Conservation (phyloP, 2,888 invertebrate genomes). For the Elysia crispata region DNA sequence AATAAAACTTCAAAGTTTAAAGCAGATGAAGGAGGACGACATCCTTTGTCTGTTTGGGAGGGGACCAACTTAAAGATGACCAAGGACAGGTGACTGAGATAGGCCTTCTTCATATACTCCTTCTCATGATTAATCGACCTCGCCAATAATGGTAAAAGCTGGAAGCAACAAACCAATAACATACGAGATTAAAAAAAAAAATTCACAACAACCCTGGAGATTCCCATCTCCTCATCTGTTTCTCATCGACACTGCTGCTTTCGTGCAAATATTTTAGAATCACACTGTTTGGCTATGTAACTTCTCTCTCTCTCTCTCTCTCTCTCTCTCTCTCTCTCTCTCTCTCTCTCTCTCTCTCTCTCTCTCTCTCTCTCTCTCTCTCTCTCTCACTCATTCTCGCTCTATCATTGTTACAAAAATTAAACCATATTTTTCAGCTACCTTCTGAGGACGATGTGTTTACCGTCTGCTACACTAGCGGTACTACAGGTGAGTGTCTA, state of each 20-base stretch:
- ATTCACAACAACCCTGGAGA: not conserved
- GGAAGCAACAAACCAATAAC: not conserved
- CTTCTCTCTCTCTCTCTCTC: not conserved
- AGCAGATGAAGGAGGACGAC: no score
- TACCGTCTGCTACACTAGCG: constrained; percentile 97
- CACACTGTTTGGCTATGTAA: no score
- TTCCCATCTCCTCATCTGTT: not conserved
- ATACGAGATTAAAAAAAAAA: not conserved
- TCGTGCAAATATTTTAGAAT: no score
- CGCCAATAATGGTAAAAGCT: not conserved
- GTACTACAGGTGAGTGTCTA: constrained; percentile 79
- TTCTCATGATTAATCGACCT: not conserved
- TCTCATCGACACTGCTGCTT: not conserved
- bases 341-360: constrained; percentile 22
- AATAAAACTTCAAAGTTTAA: no score
- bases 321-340: constrained; percentile 15
- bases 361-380: constrained; percentile 2
- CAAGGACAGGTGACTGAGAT: no score
- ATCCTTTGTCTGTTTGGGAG: no score
- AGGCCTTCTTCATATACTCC: no score
- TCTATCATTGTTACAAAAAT: not conserved
- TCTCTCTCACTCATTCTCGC: not conserved
- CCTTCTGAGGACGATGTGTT: constrained; percentile 91
- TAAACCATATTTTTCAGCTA: constrained; percentile 82
- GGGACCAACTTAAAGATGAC: no score